Conservation (phyloP, 2,797 vertebrate genomes). For the Gila robusta region DNA sequence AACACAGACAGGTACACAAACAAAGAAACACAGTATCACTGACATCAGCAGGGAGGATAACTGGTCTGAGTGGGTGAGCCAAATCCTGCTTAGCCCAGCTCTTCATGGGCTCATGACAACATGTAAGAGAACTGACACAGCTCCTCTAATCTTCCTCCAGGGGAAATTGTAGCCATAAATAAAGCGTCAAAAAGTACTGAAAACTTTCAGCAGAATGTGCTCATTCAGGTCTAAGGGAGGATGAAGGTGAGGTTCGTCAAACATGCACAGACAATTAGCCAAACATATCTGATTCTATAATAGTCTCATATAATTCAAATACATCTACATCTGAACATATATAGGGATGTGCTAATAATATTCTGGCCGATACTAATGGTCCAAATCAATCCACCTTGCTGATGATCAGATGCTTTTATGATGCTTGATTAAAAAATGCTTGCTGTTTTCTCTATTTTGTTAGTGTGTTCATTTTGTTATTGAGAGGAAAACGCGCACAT, state of each 20-base stretch:
- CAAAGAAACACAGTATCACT: conserved; percentile 46
- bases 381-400: too few species aligned
- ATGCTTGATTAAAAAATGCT: too few species aligned
- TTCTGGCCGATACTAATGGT: neutral
- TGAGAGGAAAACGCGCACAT: too few species aligned
- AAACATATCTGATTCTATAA: conserved; percentile 2
- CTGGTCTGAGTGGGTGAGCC: conserved; percentile 74
- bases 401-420: too few species aligned
- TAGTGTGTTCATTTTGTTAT: too few species aligned
- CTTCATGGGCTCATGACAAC: conserved; percentile 76
- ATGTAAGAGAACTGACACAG: conserved; percentile 69
- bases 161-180: conserved; percentile 73
- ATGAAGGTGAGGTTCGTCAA: neutral
- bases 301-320: neutral
- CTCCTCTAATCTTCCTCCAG: conserved; percentile 76
- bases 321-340: neutral
- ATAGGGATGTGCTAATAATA: neutral
- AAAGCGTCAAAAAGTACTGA: conserved; percentile 64
- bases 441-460: too few species aligned
- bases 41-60: conserved; percentile 76
- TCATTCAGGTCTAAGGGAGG: conserved; percentile 7
- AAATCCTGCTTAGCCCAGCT: conserved; percentile 81
- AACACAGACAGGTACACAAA: conserved; percentile 9
- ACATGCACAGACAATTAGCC: neutral
- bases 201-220: conserved; percentile 29